phyloP scores from a whole-genome alignment of 2,888 invertebrate genomes.

The Dichetophora obliterata region DNA sequence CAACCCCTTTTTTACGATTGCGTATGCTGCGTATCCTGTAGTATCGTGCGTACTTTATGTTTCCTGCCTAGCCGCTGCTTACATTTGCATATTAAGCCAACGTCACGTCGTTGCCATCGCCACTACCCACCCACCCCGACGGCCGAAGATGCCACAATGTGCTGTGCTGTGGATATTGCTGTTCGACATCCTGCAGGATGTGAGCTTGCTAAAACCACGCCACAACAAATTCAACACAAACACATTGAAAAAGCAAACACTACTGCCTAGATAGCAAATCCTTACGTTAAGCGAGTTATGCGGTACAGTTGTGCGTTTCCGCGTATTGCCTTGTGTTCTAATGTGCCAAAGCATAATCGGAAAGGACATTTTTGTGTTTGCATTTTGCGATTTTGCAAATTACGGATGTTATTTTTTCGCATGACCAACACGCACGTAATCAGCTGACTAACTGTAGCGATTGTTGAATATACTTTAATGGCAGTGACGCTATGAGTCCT shows the following conservation, averaged over 20 bases:
- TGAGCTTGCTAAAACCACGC: conserved; percentile 11
- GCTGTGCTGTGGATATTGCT: background rate
- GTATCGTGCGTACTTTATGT: background rate
- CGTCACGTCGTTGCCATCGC: too few species aligned
- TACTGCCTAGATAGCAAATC: background rate
- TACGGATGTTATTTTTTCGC: conserved; percentile 16
- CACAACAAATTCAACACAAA: conserved; percentile 4
- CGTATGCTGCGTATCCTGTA: background rate
- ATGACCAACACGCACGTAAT: conserved; percentile 3
- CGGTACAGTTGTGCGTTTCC: conserved; percentile 14
- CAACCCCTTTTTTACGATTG: background rate
- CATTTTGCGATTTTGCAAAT: conserved; percentile 17
- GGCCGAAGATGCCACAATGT: background rate
- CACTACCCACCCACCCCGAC: background rate
- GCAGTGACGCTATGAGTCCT: too few species aligned
- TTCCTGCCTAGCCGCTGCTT: background rate
- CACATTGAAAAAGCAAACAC: background rate
- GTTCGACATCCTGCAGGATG: background rate
- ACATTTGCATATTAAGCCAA: conserved; percentile 14
- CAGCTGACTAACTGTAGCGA: too few species aligned
- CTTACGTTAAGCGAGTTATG: background rate
- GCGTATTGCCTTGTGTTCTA: background rate
- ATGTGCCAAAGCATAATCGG: background rate
- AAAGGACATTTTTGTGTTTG: conserved; percentile 9
- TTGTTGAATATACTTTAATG: too few species aligned